These are phyloP conservation scores for Catamblyrhynchus diadema DNA, from an alignment of 2,797 vertebrate genomes.

Conservation along the genomic window DNA sequence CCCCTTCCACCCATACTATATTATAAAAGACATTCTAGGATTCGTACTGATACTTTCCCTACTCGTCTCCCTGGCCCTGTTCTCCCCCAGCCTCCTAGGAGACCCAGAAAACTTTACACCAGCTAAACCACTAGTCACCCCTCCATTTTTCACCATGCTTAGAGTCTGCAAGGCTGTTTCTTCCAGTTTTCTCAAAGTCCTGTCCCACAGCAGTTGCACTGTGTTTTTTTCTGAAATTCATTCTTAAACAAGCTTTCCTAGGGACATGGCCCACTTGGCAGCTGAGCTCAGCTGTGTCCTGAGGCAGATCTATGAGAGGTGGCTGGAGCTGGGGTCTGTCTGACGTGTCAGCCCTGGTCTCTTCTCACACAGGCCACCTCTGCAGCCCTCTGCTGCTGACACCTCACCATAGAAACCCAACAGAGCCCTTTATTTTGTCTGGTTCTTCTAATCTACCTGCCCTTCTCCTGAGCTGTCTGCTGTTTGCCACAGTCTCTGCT, in stretches of 20 bases:
- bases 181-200: not conserved
- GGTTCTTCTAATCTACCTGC: not conserved
- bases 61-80: too few species aligned
- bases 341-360: not conserved
- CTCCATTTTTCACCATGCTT: not conserved
- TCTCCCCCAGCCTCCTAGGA: too few species aligned
- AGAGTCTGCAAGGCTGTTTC: not conserved
- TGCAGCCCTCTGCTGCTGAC: not conserved
- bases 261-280: rapidly evolving
- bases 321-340: not conserved
- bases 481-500: not conserved
- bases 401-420: not conserved
- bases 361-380: not conserved
- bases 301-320: not conserved
- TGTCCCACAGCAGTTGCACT: not conserved
- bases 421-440: not conserved
- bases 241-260: not conserved
- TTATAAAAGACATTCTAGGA: too few species aligned
- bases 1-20: too few species aligned
- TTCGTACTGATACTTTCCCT: too few species aligned
- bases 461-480: rapidly evolving
- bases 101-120: too few species aligned
- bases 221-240: not conserved
- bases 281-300: not conserved
- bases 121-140: too few species aligned